Evolutionary conservation across 1,140 invertebrate genomes (phyloP).

Genomic region (Cydia fagiglandana): DNA sequence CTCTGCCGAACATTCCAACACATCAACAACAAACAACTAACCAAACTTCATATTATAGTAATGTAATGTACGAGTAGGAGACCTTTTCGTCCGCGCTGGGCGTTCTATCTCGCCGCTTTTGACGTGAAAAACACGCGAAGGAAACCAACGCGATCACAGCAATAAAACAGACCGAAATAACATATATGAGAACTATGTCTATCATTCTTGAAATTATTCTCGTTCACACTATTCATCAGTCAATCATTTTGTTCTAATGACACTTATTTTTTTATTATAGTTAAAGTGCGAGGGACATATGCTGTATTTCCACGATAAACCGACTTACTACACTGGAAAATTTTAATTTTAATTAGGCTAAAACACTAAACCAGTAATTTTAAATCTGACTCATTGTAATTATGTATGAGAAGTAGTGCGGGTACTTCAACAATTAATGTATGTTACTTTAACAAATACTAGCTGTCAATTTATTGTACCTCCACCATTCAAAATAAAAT

Average conservation of each 20-base stretch:
- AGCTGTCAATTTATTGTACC: neutral
- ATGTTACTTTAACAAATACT: too few relatives aligned
- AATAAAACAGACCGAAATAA: neutral
- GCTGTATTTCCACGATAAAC: too few relatives aligned
- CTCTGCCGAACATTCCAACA: slow-evolving; percentile 51
- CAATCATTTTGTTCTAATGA: too few relatives aligned
- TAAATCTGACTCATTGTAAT: neutral
- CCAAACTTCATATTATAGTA: neutral
- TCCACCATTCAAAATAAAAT: neutral
- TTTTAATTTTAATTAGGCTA: neutral
- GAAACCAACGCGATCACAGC: neutral
- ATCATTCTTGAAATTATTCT: neutral
- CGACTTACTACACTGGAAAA: too few relatives aligned
- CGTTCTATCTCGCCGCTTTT: neutral
- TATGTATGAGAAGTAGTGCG: neutral
- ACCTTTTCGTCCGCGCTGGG: neutral
- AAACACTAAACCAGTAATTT: neutral
- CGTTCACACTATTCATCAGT: neutral
- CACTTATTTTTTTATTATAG: too few relatives aligned
- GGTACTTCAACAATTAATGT: neutral
- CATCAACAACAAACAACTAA: neutral
- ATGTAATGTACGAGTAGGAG: neutral
- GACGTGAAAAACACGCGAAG: neutral
- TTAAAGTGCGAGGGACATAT: too few relatives aligned
- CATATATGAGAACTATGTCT: neutral